These are phyloP conservation scores for Epinephelus moara DNA, from an alignment of 2,113 vertebrate species.

Conservation along the genomic window DNA sequence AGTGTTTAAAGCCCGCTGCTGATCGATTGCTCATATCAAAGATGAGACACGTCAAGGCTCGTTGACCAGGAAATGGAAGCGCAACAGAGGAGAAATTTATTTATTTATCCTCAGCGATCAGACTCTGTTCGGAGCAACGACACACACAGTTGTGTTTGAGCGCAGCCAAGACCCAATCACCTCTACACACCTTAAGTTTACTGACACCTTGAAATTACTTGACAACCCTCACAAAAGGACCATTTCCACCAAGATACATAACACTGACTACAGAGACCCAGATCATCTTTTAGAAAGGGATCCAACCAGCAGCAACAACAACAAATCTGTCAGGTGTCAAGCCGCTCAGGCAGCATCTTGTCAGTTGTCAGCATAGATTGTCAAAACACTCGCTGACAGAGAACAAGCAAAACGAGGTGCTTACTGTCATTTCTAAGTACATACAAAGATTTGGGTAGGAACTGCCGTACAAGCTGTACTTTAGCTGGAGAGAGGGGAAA, in stretches of 20 bases:
- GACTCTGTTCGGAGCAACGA: background rate
- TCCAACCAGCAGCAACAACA: constrained; percentile 9
- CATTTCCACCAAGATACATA: background rate
- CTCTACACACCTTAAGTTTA: background rate
- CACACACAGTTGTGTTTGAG: background rate
- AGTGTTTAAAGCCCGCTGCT: constrained; percentile 35
- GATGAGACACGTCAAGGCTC: constrained; percentile 25
- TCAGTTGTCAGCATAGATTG: constrained; percentile 30
- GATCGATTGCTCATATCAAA: constrained; percentile 40
- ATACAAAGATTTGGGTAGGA: background rate
- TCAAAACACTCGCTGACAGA: constrained; percentile 9
- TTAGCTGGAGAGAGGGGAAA: background rate
- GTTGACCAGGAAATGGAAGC: constrained; percentile 35
- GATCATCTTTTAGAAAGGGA: background rate
- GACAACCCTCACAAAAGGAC: background rate
- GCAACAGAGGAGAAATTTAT: background rate
- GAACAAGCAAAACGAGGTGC: constrained; percentile 2
- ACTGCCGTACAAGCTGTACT: background rate
- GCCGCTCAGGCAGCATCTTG: constrained; percentile 3
- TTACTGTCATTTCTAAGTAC: constrained; percentile 30
- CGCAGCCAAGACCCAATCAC: background rate
- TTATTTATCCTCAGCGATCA: background rate
- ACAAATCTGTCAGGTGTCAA: constrained; percentile 24
- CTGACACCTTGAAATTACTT: background rate
- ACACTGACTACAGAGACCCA: background rate